Evolutionary conservation across 2,113 vertebrate genomes (phyloP).

Genomic region (Myiozetetes cayanensis): DNA sequence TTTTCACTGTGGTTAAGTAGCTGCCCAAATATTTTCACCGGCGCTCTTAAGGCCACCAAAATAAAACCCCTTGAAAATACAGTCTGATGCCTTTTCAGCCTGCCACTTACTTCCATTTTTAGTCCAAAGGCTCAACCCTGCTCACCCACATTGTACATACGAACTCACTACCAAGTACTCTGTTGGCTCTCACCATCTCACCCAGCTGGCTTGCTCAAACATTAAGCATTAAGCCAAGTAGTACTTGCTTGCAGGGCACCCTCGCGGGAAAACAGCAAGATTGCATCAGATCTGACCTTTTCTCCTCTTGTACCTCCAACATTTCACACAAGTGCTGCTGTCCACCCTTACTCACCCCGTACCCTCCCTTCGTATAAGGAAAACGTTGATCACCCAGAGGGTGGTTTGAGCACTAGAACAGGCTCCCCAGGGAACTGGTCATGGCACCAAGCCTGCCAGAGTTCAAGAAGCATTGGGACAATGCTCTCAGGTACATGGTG

Average conservation of each 20-base stretch:
- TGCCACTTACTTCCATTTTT: background rate
- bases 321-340: background rate
- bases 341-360: background rate
- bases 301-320: background rate
- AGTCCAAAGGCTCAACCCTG: background rate
- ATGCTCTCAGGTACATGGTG: background rate
- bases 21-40: background rate
- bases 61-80: background rate
- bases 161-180: background rate
- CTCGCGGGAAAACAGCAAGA: background rate
- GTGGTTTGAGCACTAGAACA: background rate
- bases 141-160: background rate
- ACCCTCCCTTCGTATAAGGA: background rate
- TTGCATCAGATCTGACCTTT: background rate
- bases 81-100: background rate
- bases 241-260: background rate
- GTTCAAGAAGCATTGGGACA: background rate
- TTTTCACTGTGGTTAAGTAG: background rate
- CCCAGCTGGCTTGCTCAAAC: background rate
- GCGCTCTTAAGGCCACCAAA: background rate
- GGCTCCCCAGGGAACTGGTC: rapidly evolving
- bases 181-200: background rate
- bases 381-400: background rate
- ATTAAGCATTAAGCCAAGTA: background rate
- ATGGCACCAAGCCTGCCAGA: background rate